Evolutionary conservation across 1,140 invertebrate species (phyloP).

Genomic region (Bacillus rossius): DNA sequence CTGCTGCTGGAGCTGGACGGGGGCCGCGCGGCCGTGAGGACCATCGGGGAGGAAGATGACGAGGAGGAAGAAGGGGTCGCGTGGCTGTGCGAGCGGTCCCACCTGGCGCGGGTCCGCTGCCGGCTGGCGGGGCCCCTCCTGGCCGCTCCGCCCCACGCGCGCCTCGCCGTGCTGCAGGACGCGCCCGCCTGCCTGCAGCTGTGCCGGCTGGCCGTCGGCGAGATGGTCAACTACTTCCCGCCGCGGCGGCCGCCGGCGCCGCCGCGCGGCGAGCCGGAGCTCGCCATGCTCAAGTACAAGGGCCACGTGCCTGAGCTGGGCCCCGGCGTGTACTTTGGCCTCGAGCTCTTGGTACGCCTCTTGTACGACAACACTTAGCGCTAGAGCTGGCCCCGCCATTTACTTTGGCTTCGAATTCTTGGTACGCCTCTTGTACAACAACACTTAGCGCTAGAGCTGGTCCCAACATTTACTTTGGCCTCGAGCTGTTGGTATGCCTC

Average conservation of each 20-base stretch:
- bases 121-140: conserved; percentile 46
- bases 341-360: conserved; percentile 49
- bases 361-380: no score
- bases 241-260: no score
- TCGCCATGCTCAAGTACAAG: conserved; percentile 44
- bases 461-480: no score
- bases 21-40: neutral
- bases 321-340: conserved; percentile 47
- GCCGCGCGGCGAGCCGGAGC: conserved; percentile 7
- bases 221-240: conserved; percentile 26
- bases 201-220: conserved; percentile 30
- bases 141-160: conserved; percentile 43
- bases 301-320: conserved; percentile 47
- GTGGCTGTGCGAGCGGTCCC: conserved; percentile 34
- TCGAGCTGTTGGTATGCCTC: no score
- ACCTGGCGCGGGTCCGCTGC: conserved; percentile 34
- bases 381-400: no score
- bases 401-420: no score
- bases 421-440: no score
- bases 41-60: neutral
- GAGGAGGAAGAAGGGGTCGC: neutral
- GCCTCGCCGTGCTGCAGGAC: conserved; percentile 45
- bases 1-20: neutral
- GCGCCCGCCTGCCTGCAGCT: conserved; percentile 41
- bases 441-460: no score